Evolutionary conservation across 2,888 invertebrate genomes (phyloP).

Genomic region (Prosapia bicincta): DNA sequence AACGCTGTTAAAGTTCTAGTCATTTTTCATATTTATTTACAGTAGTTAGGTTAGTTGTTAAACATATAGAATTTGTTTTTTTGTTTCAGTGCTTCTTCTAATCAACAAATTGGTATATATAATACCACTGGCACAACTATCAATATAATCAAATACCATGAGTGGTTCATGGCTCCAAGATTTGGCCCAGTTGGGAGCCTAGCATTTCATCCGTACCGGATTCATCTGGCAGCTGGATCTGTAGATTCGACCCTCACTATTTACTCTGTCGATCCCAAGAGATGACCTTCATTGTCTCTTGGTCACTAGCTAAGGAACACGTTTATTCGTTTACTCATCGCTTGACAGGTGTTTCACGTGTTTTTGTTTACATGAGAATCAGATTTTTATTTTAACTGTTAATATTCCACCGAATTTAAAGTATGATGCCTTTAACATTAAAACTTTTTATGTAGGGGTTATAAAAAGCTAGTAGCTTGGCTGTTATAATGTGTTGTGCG

Average conservation of each 20-base stretch:
- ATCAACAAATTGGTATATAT: constrained; percentile 64
- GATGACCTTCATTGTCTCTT: constrained; percentile 22
- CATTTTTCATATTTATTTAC: too few species aligned
- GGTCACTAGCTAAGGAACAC: constrained; percentile 14
- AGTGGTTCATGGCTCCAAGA: constrained; percentile 84
- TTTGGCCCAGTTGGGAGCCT: constrained; percentile 85
- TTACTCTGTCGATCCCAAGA: constrained; percentile 49
- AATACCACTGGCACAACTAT: constrained; percentile 67
- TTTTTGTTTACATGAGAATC: too few species aligned
- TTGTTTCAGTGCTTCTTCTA: constrained; percentile 64
- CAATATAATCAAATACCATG: constrained; percentile 76
- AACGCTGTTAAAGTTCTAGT: too few species aligned
- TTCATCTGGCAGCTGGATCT: constrained; percentile 81
- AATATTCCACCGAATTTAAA: too few species aligned
- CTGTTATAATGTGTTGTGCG: too few species aligned
- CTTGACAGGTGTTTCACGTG: too few species aligned
- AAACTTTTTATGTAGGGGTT: too few species aligned
- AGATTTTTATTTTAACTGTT: too few species aligned
- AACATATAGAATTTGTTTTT: too few species aligned
- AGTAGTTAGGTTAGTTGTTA: too few species aligned
- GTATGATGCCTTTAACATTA: too few species aligned
- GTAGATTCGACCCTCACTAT: constrained; percentile 82
- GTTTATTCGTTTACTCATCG: constrained; percentile 6
- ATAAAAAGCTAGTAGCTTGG: too few species aligned
- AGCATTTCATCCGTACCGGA: constrained; percentile 85